phyloP scores from a whole-genome alignment of 1,140 invertebrate species.

The Triops longicaudatus region DNA sequence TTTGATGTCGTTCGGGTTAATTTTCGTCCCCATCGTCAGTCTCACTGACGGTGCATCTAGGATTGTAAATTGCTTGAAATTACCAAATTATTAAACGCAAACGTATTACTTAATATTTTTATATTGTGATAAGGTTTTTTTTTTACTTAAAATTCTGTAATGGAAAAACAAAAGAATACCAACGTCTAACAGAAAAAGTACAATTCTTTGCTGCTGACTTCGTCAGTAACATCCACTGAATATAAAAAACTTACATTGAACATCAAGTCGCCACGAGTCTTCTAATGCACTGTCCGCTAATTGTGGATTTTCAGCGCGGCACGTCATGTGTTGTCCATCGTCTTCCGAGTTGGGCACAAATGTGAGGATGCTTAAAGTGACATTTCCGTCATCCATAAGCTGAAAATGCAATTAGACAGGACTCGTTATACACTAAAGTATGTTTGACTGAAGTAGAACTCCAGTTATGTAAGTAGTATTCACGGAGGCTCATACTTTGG shows the following conservation, averaged over 20 bases:
- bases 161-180: too few species aligned
- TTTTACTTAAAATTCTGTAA: too few species aligned
- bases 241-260: constrained; percentile 47
- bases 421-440: too few species aligned
- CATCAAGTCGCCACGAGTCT: constrained; percentile 54
- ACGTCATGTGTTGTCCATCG: constrained; percentile 37
- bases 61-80: neutral
- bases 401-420: constrained; percentile 39
- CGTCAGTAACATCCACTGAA: neutral
- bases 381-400: constrained; percentile 69
- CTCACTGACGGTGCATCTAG: constrained; percentile 75
- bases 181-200: too few species aligned
- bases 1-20: constrained; percentile 81
- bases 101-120: too few species aligned
- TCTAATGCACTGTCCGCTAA: constrained; percentile 66
- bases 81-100: too few species aligned
- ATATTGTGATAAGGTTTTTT: too few species aligned
- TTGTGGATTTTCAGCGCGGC: constrained; percentile 21
- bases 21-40: constrained; percentile 68
- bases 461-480: neutral
- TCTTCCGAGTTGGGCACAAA: constrained; percentile 73
- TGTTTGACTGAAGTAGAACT: too few species aligned
- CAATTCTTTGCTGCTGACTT: neutral
- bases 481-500: neutral
- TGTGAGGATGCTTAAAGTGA: constrained; percentile 69